Percentiles rank a stretch among this genome's conserved stretches.
These are phyloP conservation scores for Rhinatrema bivittatum DNA, from an alignment of 2,797 vertebrate genomes.

Conservation along the genomic window DNA sequence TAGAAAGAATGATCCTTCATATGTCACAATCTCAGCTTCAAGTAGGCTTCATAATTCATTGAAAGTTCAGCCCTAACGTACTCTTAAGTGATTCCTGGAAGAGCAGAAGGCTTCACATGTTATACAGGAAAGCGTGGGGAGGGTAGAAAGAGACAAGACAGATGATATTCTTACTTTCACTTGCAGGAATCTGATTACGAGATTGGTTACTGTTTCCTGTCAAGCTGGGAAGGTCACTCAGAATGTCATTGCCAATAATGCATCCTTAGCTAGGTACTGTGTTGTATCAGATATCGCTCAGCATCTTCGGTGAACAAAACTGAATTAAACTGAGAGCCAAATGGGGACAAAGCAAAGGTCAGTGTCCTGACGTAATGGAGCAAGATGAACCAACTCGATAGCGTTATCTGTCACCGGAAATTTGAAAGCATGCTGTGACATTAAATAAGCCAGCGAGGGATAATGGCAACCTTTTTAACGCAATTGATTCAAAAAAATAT, in stretches of 20 bases:
- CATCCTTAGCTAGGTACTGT: no score
- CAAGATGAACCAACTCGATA: background rate
- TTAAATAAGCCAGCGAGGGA: no score
- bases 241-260: background rate
- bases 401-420: background rate
- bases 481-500: no score
- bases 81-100: background rate
- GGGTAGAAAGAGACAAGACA: background rate
- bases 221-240: fast-evolving
- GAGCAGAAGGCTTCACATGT: background rate
- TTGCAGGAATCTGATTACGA: background rate
- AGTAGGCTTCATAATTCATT: no score
- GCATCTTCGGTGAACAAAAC: no score
- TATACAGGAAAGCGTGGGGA: background rate
- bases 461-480: no score
- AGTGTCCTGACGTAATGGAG: background rate
- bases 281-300: no score
- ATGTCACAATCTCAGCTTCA: no score
- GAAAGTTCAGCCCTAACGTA: background rate
- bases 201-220: background rate
- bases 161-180: background rate
- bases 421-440: background rate
- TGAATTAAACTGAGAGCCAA: no score
- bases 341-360: background rate
- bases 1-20: no score